Percentiles rank a stretch among this genome's conserved stretches.
Conservation (phyloP, 2,113 vertebrate species). For the Amblyopsis rosae region DNA sequence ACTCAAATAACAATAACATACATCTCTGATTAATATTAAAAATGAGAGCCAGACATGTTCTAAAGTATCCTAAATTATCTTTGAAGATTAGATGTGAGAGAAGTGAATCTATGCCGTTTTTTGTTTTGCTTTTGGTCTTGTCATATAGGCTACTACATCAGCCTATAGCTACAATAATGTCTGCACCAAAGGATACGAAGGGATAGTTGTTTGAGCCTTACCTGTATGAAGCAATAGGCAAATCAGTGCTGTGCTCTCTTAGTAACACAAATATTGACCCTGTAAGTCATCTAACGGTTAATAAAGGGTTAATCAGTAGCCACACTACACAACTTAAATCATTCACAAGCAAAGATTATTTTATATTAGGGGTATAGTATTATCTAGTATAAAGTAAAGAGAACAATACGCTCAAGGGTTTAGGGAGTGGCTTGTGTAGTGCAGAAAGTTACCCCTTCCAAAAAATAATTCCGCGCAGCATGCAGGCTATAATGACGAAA, state of each 20-base stretch:
- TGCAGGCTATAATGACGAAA: not conserved
- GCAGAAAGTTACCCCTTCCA: not conserved
- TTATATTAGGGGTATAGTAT: too few species aligned
- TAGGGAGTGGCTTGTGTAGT: not conserved
- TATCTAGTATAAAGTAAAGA: not conserved
- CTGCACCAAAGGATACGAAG: not conserved
- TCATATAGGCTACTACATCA: not conserved
- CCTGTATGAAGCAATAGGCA: not conserved
- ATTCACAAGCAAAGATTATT: too few species aligned
- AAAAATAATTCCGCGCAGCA: not conserved
- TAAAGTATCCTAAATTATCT: not conserved
- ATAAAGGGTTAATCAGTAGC: conserved; percentile 33
- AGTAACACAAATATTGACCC: conserved; percentile 57
- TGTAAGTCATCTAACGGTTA: conserved; percentile 21
- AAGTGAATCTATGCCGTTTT: not conserved
- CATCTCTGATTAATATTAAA: conserved; percentile 63
- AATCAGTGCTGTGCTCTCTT: conserved; percentile 31
- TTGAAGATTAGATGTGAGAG: too few species aligned
- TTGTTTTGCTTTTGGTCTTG: too few species aligned
- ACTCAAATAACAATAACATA: conserved; percentile 6
- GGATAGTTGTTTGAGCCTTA: too few species aligned
- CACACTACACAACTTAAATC: not conserved
- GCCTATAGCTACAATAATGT: not conserved
- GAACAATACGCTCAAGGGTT: not conserved
- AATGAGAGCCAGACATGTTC: not conserved